phyloP scores from a whole-genome alignment of 2,888 invertebrate species.

The Unio pictorum region DNA sequence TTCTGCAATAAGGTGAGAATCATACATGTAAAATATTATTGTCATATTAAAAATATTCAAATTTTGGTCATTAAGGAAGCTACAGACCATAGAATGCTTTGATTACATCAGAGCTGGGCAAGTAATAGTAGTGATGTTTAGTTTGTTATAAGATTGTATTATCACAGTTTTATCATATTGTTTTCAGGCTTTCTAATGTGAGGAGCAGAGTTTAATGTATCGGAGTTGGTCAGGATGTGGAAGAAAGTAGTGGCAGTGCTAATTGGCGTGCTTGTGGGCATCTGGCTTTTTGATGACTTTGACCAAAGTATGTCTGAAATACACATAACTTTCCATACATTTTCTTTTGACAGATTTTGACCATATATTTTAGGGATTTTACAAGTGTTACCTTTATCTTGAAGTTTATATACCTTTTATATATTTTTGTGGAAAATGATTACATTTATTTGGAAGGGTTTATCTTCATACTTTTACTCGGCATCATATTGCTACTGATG shows the following conservation, averaged over 20 bases:
- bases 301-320: constrained; percentile 42
- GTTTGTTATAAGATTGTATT: too few relatives aligned
- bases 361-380: not conserved
- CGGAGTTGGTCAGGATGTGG: constrained; percentile 32
- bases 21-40: too few relatives aligned
- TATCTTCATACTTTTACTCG: not conserved
- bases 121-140: too few relatives aligned
- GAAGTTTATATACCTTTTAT: not conserved
- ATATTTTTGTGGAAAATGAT: not conserved
- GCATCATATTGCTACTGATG: not conserved
- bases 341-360: not conserved
- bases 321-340: not conserved
- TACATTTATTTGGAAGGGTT: not conserved
- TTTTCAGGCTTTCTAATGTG: too few relatives aligned
- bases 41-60: too few relatives aligned
- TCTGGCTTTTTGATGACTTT: constrained; percentile 54
- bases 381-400: too few relatives aligned
- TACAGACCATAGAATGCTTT: too few relatives aligned
- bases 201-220: too few relatives aligned
- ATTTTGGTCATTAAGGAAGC: too few relatives aligned
- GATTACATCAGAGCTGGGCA: too few relatives aligned
- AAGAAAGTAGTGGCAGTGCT: constrained; percentile 50
- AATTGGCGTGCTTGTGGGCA: constrained; percentile 44
- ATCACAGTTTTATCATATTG: too few relatives aligned
- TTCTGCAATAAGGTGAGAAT: too few relatives aligned